phyloP scores from a whole-genome alignment of 1,140 invertebrate genomes.

The Phthorimaea operculella region DNA sequence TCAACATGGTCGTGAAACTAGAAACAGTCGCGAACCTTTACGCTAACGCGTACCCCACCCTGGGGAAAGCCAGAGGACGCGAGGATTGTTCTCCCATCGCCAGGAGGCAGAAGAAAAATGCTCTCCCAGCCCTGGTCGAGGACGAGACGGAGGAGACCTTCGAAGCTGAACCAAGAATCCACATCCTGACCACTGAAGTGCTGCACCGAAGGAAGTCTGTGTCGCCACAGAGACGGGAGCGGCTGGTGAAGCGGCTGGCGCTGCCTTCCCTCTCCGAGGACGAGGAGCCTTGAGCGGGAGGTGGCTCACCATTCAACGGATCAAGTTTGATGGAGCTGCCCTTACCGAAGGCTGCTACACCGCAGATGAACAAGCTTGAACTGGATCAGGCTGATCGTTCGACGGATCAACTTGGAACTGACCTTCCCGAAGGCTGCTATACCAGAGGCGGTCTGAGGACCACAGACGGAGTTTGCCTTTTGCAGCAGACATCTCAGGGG shows the following conservation, averaged over 20 bases:
- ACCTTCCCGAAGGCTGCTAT: no score
- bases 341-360: conserved; percentile 1
- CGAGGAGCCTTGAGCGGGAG: conserved; percentile 52
- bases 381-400: no score
- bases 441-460: not conserved
- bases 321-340: conserved; percentile 10
- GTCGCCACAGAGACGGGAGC: conserved; percentile 47
- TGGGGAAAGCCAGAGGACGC: conserved; percentile 37
- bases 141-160: conserved; percentile 57
- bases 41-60: conserved; percentile 51
- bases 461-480: not conserved
- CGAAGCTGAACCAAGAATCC: conserved; percentile 35
- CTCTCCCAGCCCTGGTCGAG: conserved; percentile 49
- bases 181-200: conserved; percentile 36
- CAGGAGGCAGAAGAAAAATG: conserved; percentile 37
- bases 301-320: conserved; percentile 5
- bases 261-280: conserved; percentile 58
- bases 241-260: conserved; percentile 42
- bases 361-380: no score
- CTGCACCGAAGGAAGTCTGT: conserved; percentile 52
- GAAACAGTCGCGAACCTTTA: conserved; percentile 44
- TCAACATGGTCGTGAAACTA: conserved; percentile 60
- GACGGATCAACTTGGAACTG: no score
- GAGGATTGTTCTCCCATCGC: conserved; percentile 30
- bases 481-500: not conserved